These are phyloP conservation scores for Enteromius thamalakanensis DNA, from an alignment of 2,797 vertebrate species.

Conservation along the genomic window DNA sequence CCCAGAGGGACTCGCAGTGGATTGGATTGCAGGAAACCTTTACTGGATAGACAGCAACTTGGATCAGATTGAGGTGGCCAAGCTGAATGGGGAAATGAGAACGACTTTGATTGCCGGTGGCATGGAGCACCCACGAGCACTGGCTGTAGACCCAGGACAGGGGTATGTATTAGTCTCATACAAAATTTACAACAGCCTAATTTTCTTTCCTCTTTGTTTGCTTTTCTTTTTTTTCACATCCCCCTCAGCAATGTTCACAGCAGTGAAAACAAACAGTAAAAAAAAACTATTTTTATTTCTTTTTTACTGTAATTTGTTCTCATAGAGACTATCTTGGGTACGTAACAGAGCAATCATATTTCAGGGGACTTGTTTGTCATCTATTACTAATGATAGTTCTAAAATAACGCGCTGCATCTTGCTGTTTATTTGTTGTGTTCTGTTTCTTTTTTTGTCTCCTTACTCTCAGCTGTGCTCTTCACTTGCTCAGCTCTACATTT, in stretches of 20 bases:
- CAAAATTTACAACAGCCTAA: not conserved
- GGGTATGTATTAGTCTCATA: conserved; percentile 77
- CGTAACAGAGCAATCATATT: conserved; percentile 38
- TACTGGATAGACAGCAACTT: conserved; percentile 99
- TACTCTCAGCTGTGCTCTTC: conserved; percentile 38
- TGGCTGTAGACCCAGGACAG: conserved; percentile 94
- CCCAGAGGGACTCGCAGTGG: conserved; percentile 94
- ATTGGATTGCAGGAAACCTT: conserved; percentile 96
- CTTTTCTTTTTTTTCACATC: conserved; percentile 11
- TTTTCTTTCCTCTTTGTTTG: not conserved
- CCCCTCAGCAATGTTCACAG: not conserved
- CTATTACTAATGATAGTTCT: conserved; percentile 52
- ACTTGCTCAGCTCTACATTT: conserved; percentile 29
- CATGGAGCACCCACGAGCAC: conserved; percentile 97
- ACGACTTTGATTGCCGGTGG: conserved; percentile 93
- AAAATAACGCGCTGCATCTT: conserved; percentile 32
- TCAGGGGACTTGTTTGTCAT: conserved; percentile 43
- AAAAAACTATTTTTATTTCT: not conserved
- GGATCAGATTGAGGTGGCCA: conserved; percentile 98
- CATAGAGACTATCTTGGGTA: conserved; percentile 32
- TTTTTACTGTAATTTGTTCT: conserved; percentile 6
- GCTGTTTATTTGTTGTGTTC: conserved; percentile 42
- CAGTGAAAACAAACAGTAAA: not conserved
- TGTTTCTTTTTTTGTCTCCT: conserved; percentile 41
- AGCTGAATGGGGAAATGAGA: conserved; percentile 91